Base-by-base conservation (phyloP, 2,888 invertebrate species). In the Aporophyla lueneburgensis region DNA sequence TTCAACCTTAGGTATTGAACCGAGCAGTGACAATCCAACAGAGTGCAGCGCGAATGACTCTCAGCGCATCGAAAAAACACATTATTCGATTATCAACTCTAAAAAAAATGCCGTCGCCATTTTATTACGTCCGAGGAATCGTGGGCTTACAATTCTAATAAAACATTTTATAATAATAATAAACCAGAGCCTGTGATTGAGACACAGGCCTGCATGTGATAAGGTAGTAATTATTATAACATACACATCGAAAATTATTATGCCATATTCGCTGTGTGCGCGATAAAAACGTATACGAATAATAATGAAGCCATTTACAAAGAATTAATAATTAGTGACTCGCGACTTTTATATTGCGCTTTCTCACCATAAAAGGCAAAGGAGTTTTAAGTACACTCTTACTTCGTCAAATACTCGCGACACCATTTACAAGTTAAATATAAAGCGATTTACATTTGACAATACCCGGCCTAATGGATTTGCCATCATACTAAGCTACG, bases 171-270 rank as follows among this genome's bases (percentile, higher is more conserved):
- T 51, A 27, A 56, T 49, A 33, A 61, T 49, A 69, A 33, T 33
- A 69, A 46, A 54, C 24, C 21, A 68, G 66, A 66, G 59, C 63
- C 54, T 51, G 54, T 49, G 54, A 33, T 27, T 66, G 56, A 65
- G 53, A 56, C 58, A 71, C 69, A 59, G 76, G 33, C 51, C 56
- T 69, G 54, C 40, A 80, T 83, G 82, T 83, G 76, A 84, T 83
- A 76, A 66, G 40, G 46, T 80, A 72, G 69, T 83, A 72, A 59
- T 14, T 70, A 46, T 70, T 70, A 46, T 70, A 70, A 61, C 53
- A 65, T 49, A 54, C 14, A 69, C 54, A 14, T 24, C 16, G 14
- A 53, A 53, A 24, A 54, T n/a, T 1, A 59, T 21, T 43, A 51
- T 46, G 49, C n/a, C 72, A 72, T 72, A 78, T 72, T 72, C 59